Percentiles rank a stretch among this genome's conserved stretches.
phyloP scores from a whole-genome alignment of 2,113 vertebrate species.

The Zonotrichia leucophrys region DNA sequence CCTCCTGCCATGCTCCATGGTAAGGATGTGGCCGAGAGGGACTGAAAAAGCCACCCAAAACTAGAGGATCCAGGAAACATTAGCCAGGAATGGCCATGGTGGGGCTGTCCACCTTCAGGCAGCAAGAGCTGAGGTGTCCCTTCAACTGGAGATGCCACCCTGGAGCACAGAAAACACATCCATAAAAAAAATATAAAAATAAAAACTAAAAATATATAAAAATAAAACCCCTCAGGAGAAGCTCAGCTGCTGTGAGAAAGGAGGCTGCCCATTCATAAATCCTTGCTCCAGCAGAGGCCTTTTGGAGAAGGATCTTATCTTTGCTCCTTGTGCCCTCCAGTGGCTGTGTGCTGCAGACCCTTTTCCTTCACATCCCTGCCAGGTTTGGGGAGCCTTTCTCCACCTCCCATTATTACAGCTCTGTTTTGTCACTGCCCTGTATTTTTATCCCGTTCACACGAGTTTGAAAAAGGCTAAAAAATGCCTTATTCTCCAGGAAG shows the following conservation, averaged over 20 bases:
- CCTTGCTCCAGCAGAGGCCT: rapidly evolving
- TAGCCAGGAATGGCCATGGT: rapidly evolving
- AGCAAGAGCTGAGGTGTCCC: not conserved
- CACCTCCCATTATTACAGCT: not conserved
- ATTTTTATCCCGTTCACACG: not conserved
- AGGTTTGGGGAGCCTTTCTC: rapidly evolving
- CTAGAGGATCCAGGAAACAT: rapidly evolving
- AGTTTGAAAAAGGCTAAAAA: not conserved
- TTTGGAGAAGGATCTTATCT: not conserved
- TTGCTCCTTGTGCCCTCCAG: not conserved
- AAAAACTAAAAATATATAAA: not conserved
- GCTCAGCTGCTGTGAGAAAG: not conserved
- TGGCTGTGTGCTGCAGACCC: not conserved
- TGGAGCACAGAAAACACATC: not conserved
- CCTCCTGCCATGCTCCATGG: not conserved
- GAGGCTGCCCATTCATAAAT: not conserved
- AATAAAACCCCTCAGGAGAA: not conserved
- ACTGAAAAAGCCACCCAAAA: not conserved
- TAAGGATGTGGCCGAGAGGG: not conserved
- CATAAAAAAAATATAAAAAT: not conserved
- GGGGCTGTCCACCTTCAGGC: not conserved
- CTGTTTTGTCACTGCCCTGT: not conserved
- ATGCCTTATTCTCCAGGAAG: not conserved
- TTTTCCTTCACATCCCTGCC: not conserved
- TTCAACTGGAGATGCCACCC: not conserved